Evolutionary conservation across 2,888 invertebrate species (phyloP).

Genomic region (Helleia helle): DNA sequence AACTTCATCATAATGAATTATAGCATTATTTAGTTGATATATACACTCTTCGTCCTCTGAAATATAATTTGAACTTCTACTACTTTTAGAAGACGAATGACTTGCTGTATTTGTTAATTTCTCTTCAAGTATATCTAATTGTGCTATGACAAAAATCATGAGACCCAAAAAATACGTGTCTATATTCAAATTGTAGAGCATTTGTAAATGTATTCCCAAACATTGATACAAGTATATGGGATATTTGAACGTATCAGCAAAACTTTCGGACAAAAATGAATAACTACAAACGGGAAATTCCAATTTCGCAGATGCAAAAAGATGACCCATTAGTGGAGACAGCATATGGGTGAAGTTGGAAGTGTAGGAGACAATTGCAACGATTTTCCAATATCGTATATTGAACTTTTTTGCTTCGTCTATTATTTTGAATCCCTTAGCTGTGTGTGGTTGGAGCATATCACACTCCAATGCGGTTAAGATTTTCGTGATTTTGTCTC

Average conservation of each 20-base stretch:
- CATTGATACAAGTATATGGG: constrained; percentile 41
- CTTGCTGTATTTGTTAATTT: constrained; percentile 29
- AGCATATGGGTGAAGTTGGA: constrained; percentile 29
- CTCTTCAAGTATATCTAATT: constrained; percentile 40
- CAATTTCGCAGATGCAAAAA: constrained; percentile 27
- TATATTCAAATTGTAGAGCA: constrained; percentile 38
- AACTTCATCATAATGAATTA: constrained; percentile 37
- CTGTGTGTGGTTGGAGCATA: constrained; percentile 33
- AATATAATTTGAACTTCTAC: too few species aligned
- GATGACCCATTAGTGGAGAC: constrained; percentile 29
- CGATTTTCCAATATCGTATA: constrained; percentile 33
- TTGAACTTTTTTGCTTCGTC: constrained; percentile 34
- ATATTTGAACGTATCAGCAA: constrained; percentile 30
- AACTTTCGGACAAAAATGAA: constrained; percentile 34
- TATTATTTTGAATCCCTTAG: constrained; percentile 28
- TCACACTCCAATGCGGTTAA: constrained; percentile 35
- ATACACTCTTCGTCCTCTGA: constrained; percentile 21
- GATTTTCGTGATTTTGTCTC: constrained; percentile 28
- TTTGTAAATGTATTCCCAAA: constrained; percentile 34
- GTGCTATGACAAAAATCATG: constrained; percentile 39
- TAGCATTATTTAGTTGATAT: constrained; percentile 30
- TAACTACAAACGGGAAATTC: constrained; percentile 35
- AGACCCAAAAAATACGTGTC: constrained; percentile 43
- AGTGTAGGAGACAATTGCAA: constrained; percentile 27
- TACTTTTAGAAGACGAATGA: too few species aligned